Base-by-base conservation (phyloP, 2,113 vertebrate species). In the Numida meleagris region DNA sequence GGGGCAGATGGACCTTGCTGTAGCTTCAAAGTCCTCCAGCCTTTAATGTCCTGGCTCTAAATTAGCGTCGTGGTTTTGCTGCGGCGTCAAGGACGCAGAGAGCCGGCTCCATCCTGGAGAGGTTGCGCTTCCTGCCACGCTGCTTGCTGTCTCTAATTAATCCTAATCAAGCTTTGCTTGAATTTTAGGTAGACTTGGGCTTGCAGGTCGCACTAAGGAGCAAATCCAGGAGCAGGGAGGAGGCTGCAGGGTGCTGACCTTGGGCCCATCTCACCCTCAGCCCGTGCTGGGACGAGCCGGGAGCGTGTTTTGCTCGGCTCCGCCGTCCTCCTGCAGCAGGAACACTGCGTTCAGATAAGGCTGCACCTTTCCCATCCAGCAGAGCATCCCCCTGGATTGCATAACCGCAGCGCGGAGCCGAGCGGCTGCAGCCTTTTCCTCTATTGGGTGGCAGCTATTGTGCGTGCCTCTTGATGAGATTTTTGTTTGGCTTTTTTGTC, bases 341-440 rank as follows among this genome's bases (percentile, higher is more conserved):
- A 94, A 93, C 89, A 20, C 45, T 29, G 27, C 46, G 89, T 95
- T 86, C 88, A 74, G 94, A 95, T 90, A 86, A 88, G 86, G 10
- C 86, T 91, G 88, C 82, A 94, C 94, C 93, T 93, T 93, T 73
- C 85, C 74, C 75, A 34, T 36, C 85, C 4, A 61, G 76, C 94
- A 94, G 94, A 66, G 36, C 87, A 18, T 78, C 91, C 82, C 89
- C 5, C 88, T 51, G 91, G 92, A 70, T 90, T 92, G 92, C 90
- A 62, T 91, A 88, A 93, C 71, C 27, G 15, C 36, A 11, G 59
- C 1, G 4, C 16, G 68, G 74, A 93, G 93, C 84, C 0, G 6
- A 72, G 14, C 0, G 77, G 65, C 91, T 82, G 93, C 91, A 86
- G 94, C 73, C 76, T 88, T 34, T 91, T 82, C 87, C 1, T 13